Percentiles rank a stretch among this genome's conserved stretches.
Conservation (phyloP, 1,140 invertebrate species). For the Drosophila leontia region DNA sequence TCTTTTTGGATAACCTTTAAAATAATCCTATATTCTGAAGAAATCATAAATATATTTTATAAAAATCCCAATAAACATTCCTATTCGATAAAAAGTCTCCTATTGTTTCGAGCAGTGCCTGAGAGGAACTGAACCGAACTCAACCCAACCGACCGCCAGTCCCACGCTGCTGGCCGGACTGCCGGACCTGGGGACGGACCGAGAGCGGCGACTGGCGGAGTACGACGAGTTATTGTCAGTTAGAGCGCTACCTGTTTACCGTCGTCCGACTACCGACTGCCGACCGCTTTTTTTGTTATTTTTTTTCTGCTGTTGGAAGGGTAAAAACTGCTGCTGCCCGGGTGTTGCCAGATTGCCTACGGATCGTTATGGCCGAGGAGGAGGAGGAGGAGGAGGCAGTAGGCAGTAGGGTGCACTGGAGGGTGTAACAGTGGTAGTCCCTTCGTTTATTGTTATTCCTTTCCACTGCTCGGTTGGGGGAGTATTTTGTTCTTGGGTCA, state of each 20-base stretch:
- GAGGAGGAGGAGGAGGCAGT: not conserved
- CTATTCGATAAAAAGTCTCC: not conserved
- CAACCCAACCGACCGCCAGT: slow-evolving; percentile 70
- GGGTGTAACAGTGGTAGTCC: slow-evolving; percentile 57
- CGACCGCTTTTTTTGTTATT: slow-evolving; percentile 41
- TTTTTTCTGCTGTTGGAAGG: slow-evolving; percentile 29
- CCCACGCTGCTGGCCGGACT: slow-evolving; percentile 62
- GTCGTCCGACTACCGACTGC: slow-evolving; percentile 74
- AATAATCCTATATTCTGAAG: not conserved
- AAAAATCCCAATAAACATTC: not conserved
- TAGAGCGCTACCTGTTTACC: slow-evolving; percentile 83
- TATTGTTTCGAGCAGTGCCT: slow-evolving; percentile 4
- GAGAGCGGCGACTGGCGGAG: slow-evolving; percentile 63
- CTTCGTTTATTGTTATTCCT: slow-evolving; percentile 38
- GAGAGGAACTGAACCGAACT: slow-evolving; percentile 44
- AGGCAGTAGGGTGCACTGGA: slow-evolving; percentile 23
- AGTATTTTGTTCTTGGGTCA: slow-evolving; percentile 28
- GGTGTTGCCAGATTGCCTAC: slow-evolving; percentile 50
- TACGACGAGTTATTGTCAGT: slow-evolving; percentile 83
- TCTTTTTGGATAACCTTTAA: not conserved
- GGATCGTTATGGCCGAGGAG: slow-evolving; percentile 8
- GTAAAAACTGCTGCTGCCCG: slow-evolving; percentile 22
- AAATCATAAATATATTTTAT: not conserved
- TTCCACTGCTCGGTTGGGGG: slow-evolving; percentile 18
- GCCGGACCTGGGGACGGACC: slow-evolving; percentile 42